phyloP scores from a whole-genome alignment of 2,888 invertebrate species.

The Mactromeris polynyma region DNA sequence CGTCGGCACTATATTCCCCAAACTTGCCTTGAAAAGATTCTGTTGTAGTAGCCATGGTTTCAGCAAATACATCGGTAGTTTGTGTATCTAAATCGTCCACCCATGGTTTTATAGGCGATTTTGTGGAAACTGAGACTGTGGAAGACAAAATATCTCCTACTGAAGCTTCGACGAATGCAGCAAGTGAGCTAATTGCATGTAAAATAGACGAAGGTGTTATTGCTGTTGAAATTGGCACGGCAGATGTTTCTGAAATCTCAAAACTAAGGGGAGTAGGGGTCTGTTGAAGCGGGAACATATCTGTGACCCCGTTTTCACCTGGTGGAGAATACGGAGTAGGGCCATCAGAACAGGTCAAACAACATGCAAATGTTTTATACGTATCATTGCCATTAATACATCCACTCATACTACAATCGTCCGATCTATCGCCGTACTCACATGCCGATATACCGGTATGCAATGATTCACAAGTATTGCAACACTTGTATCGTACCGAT shows the following conservation, averaged over 20 bases:
- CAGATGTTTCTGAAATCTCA: background rate
- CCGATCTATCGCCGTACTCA: slow-evolving; percentile 61
- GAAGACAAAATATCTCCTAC: background rate
- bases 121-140: background rate
- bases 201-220: background rate
- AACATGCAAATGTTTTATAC: slow-evolving; percentile 39
- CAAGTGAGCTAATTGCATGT: background rate
- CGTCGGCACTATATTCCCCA: background rate
- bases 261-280: background rate
- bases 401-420: slow-evolving; percentile 28
- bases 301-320: background rate
- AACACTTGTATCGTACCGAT: slow-evolving; percentile 47
- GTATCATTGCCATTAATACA: slow-evolving; percentile 40
- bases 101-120: background rate
- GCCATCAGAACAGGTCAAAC: slow-evolving; percentile 60
- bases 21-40: background rate
- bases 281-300: background rate
- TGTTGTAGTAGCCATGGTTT: background rate
- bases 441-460: slow-evolving; percentile 47
- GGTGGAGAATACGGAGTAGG: slow-evolving; percentile 56
- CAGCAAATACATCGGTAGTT: background rate
- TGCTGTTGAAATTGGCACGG: background rate
- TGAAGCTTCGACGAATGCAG: background rate
- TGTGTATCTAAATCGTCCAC: background rate
- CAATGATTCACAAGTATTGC: slow-evolving; percentile 47